A percentile compares a stretch with the other conserved stretches of the same genome.
Evolutionary conservation across 1,140 invertebrate species (phyloP).

Genomic region (Bilobella aurantiaca): DNA sequence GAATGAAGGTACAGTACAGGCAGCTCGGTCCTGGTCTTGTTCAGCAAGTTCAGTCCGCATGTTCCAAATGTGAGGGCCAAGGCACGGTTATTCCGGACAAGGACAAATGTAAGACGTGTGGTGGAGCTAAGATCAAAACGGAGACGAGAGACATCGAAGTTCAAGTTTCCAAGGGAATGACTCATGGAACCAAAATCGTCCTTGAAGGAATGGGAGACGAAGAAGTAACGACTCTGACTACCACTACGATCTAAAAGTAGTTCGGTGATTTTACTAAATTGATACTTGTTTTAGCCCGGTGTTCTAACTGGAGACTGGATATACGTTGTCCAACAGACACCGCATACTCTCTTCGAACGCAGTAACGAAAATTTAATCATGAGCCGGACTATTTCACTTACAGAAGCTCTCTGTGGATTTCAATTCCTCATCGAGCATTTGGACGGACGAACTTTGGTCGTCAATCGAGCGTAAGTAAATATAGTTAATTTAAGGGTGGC

Average conservation of each 20-base stretch:
- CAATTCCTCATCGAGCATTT: constrained; percentile 68
- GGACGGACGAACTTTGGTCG: constrained; percentile 65
- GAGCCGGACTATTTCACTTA: constrained; percentile 59
- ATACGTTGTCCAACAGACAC: constrained; percentile 72
- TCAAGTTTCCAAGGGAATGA: constrained; percentile 83
- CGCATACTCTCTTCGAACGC: constrained; percentile 65
- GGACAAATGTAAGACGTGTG: constrained; percentile 66
- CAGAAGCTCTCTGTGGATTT: constrained; percentile 85
- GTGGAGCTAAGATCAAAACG: constrained; percentile 66
- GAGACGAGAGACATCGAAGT: constrained; percentile 76
- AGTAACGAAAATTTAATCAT: constrained; percentile 64
- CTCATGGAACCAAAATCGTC: constrained; percentile 72
- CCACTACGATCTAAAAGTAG: too few relatives aligned
- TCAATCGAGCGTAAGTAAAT: constrained; percentile 38
- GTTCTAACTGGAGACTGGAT: constrained; percentile 72
- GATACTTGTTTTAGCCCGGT: constrained; percentile 47
- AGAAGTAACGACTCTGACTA: constrained; percentile 42
- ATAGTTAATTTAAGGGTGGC: too few relatives aligned
- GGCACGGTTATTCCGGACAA: constrained; percentile 61
- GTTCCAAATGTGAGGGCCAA: constrained; percentile 55
- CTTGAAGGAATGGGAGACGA: constrained; percentile 85
- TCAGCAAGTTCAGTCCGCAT: constrained; percentile 69
- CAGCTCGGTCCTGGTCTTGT: constrained; percentile 70
- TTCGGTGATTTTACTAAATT: too few relatives aligned
- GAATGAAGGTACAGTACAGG: constrained; percentile 56